Conservation (phyloP, 1,140 invertebrate species). For the Leguminivora glycinivorella region DNA sequence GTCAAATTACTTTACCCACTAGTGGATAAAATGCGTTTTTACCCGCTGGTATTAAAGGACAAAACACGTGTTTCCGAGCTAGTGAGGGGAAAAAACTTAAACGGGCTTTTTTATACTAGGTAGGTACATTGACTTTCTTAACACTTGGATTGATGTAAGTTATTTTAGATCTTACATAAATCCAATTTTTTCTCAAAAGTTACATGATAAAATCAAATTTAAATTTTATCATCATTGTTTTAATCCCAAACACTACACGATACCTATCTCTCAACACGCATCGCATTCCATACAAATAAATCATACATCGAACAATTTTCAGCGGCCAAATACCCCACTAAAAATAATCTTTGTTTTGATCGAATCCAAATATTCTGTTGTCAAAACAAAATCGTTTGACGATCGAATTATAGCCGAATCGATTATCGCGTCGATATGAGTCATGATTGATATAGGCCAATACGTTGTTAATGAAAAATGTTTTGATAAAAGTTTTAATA, state of each 20-base stretch:
- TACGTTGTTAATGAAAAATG: slow-evolving; percentile 3
- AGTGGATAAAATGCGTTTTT: too few species aligned
- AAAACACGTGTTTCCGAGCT: too few species aligned
- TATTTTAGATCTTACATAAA: too few species aligned
- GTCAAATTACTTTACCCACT: too few species aligned
- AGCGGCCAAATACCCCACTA: neutral
- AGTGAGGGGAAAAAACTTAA: too few species aligned
- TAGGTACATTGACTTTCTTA: too few species aligned
- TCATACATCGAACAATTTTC: neutral
- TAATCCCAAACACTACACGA: neutral
- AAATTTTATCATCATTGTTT: too few species aligned
- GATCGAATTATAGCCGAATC: slow-evolving; percentile 4
- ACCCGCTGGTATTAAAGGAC: too few species aligned
- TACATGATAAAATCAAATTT: too few species aligned
- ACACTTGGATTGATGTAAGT: too few species aligned
- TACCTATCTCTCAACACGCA: neutral
- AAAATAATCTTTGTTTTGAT: slow-evolving; percentile 3
- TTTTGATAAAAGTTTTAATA: neutral
- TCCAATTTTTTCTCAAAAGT: too few species aligned
- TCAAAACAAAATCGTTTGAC: slow-evolving; percentile 8
- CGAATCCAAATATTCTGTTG: slow-evolving; percentile 3
- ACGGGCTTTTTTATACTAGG: too few species aligned
- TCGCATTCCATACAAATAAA: neutral
- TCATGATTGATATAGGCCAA: slow-evolving; percentile 18
- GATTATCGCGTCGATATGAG: neutral